Evolutionary conservation across 2,113 vertebrate species (phyloP).

Genomic region (Thamnaconus septentrionalis): DNA sequence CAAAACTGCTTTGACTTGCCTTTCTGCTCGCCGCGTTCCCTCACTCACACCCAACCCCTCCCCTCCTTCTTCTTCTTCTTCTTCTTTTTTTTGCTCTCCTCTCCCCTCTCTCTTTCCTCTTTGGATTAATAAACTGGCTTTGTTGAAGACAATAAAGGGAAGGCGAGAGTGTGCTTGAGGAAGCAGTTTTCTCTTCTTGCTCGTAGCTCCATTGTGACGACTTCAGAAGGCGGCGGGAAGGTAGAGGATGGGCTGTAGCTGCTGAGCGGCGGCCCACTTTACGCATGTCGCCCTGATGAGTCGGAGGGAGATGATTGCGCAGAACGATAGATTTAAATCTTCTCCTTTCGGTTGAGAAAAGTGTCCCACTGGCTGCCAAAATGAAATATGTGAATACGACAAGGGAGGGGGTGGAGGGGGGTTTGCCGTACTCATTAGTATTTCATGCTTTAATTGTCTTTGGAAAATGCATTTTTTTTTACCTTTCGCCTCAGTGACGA

Average conservation of each 20-base stretch:
- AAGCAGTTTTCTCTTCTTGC: constrained; percentile 69
- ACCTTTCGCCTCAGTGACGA: constrained; percentile 39
- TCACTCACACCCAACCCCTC: neutral
- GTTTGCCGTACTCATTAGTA: constrained; percentile 13
- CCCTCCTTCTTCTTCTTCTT: constrained; percentile 37
- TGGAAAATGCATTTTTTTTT: constrained; percentile 39
- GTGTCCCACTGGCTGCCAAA: constrained; percentile 56
- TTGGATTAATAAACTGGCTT: constrained; percentile 81
- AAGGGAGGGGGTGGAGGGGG: constrained; percentile 28
- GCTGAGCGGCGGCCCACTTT: no score
- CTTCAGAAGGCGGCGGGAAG: constrained; percentile 39
- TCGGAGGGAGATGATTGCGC: constrained; percentile 59
- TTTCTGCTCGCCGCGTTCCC: constrained; percentile 43
- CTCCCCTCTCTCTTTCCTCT: constrained; percentile 62
- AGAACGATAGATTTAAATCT: constrained; percentile 57
- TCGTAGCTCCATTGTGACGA: constrained; percentile 60
- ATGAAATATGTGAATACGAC: constrained; percentile 62
- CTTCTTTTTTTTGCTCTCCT: constrained; percentile 29
- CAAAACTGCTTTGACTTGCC: constrained; percentile 81
- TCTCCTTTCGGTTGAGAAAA: constrained; percentile 63
- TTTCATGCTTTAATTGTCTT: constrained; percentile 55
- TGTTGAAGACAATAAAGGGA: constrained; percentile 75
- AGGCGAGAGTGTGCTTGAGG: constrained; percentile 67
- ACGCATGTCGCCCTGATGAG: neutral
- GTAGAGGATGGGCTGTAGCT: constrained; percentile 17